A percentile compares a stretch with the other conserved stretches of the same genome.
Conservation (phyloP, 2,797 vertebrate genomes). For the Echeneis naucrates region DNA sequence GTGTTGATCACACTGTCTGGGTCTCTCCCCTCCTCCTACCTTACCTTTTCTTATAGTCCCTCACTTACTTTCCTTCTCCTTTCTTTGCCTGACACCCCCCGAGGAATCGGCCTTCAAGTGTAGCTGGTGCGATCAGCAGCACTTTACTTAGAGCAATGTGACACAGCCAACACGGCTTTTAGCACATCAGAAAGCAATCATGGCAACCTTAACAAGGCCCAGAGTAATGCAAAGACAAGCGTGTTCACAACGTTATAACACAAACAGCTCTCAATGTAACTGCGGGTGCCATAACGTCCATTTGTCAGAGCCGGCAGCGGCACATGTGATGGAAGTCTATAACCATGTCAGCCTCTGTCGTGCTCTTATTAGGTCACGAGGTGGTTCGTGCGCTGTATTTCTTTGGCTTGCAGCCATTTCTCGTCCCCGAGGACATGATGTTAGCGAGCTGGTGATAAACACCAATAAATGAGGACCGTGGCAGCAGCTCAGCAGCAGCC, state of each 20-base stretch:
- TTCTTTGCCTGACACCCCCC: slow-evolving; percentile 11
- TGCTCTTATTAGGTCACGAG: slow-evolving; percentile 35
- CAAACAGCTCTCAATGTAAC: slow-evolving; percentile 25
- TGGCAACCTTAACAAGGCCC: slow-evolving; percentile 57
- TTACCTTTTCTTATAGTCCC: slow-evolving; percentile 7
- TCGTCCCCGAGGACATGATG: slow-evolving; percentile 27
- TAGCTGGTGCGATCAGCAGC: slow-evolving; percentile 66
- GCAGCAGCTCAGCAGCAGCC: slow-evolving; percentile 52
- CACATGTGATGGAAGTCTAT: slow-evolving; percentile 22
- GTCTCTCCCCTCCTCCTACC: slow-evolving; percentile 2
- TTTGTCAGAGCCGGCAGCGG: slow-evolving; percentile 28
- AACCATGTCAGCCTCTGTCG: slow-evolving; percentile 28
- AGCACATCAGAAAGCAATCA: slow-evolving; percentile 58
- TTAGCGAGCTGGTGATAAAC: slow-evolving; percentile 45
- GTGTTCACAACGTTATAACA: slow-evolving; percentile 22
- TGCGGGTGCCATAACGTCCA: slow-evolving; percentile 35
- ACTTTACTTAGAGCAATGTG: slow-evolving; percentile 61
- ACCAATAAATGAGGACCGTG: slow-evolving; percentile 50
- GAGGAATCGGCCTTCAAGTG: slow-evolving; percentile 71
- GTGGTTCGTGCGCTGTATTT: slow-evolving; percentile 36
- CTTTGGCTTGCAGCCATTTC: slow-evolving; percentile 43
- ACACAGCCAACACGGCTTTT: slow-evolving; percentile 60
- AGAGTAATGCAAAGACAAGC: slow-evolving; percentile 58
- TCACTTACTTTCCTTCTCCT: not conserved
- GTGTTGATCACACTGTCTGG: slow-evolving; percentile 17